These are phyloP conservation scores for Neosalanx taihuensis DNA, from an alignment of 2,797 vertebrate genomes.

Conservation along the genomic window DNA sequence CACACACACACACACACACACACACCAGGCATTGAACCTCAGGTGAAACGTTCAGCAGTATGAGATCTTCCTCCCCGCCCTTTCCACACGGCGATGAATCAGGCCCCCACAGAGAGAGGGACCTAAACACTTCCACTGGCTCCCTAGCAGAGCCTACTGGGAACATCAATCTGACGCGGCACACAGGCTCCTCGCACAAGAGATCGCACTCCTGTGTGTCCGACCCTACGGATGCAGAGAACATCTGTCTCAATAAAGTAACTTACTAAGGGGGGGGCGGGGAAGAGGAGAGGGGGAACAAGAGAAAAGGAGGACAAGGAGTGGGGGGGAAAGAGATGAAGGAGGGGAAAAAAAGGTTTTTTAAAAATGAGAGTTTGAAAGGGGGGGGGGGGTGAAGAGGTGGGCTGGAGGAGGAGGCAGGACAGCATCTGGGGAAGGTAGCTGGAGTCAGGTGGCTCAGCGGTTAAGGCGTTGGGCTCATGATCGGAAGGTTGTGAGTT, in stretches of 20 bases:
- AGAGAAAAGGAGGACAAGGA: constrained; percentile 16
- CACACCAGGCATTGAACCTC: constrained; percentile 71
- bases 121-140: constrained; percentile 46
- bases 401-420: constrained; percentile 11
- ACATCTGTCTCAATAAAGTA: constrained; percentile 64
- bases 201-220: constrained; percentile 32
- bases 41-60: constrained; percentile 62
- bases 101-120: constrained; percentile 39
- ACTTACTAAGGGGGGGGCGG: constrained; percentile 35
- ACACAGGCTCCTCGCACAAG: constrained; percentile 43
- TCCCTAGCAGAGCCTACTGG: constrained; percentile 24
- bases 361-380: too few species aligned
- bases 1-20: constrained; percentile 52
- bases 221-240: constrained; percentile 53
- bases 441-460: constrained; percentile 50
- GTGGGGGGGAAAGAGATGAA: constrained; percentile 3
- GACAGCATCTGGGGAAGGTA: constrained; percentile 53
- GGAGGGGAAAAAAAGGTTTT: constrained; percentile 39
- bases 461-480: too few species aligned
- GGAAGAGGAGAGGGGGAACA: constrained; percentile 20
- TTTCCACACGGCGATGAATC: constrained; percentile 41
- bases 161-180: constrained; percentile 60
- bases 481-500: too few species aligned
- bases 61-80: constrained; percentile 45
- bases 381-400: constrained; percentile 32